These are phyloP conservation scores for Copidosoma floridanum DNA, from an alignment of 1,140 invertebrate species.

Conservation along the genomic window DNA sequence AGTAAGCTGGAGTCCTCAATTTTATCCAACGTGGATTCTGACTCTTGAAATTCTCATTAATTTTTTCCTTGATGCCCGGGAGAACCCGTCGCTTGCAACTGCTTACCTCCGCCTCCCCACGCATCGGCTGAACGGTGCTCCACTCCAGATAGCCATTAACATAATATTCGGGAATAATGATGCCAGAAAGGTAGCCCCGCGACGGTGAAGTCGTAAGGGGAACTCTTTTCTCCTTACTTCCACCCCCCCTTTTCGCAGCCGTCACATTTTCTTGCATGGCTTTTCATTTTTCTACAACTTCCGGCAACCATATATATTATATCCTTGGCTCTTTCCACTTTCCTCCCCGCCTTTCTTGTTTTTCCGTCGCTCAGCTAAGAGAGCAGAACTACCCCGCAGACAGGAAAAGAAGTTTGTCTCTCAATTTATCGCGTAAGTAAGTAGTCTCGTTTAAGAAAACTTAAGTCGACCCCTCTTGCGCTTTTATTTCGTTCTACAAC, in stretches of 20 bases:
- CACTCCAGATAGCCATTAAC: slow-evolving; percentile 15
- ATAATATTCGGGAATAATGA: slow-evolving; percentile 21
- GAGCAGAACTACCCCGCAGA: too few relatives aligned
- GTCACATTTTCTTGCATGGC: too few relatives aligned
- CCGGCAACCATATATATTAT: too few relatives aligned
- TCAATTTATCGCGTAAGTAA: slow-evolving; percentile 51
- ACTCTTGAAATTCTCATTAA: slow-evolving; percentile 16
- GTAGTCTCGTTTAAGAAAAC: slow-evolving; percentile 50
- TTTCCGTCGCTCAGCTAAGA: slow-evolving; percentile 8
- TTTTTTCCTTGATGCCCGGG: slow-evolving; percentile 5
- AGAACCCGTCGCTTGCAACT: too few relatives aligned
- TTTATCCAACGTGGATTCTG: too few relatives aligned
- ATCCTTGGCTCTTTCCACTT: neutral
- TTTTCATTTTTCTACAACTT: too few relatives aligned
- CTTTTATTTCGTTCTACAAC: slow-evolving; percentile 2
- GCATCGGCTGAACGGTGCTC: too few relatives aligned
- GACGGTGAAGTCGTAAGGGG: too few relatives aligned
- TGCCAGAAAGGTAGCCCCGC: too few relatives aligned
- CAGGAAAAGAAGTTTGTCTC: slow-evolving; percentile 44
- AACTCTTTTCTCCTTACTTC: too few relatives aligned
- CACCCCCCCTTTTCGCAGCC: too few relatives aligned
- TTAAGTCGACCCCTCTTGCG: slow-evolving; percentile 36
- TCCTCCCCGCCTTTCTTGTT: neutral
- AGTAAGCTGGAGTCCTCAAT: too few relatives aligned
- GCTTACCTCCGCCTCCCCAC: neutral